phyloP scores from a whole-genome alignment of 2,888 invertebrate genomes.

The Oscheius sp. region DNA sequence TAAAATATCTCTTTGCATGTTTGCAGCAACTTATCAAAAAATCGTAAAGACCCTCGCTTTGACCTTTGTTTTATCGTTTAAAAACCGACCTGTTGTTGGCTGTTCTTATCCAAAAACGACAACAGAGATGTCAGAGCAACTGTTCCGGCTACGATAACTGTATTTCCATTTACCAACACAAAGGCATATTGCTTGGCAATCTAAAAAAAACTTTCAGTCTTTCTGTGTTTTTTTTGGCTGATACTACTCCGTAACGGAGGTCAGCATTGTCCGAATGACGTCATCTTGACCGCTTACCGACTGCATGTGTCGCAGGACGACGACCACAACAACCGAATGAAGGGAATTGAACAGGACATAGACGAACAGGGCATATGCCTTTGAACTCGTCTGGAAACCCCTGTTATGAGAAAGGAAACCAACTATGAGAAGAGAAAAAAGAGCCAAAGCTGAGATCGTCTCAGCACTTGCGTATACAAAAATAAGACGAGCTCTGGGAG shows the following conservation, averaged over 20 bases:
- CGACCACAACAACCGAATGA: conserved; percentile 44
- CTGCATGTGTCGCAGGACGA: conserved; percentile 37
- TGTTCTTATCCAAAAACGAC: conserved; percentile 38
- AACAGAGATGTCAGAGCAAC: conserved; percentile 37
- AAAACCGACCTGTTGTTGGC: conserved; percentile 38
- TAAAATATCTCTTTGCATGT: conserved; percentile 5
- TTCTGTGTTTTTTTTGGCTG: too few species aligned
- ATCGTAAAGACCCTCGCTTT: not conserved
- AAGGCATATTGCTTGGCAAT: conserved; percentile 40
- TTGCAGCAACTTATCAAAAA: not conserved
- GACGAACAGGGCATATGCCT: conserved; percentile 28
- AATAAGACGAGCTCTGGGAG: not conserved
- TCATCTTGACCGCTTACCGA: conserved; percentile 27
- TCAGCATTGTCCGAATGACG: not conserved
- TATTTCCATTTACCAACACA: conserved; percentile 48
- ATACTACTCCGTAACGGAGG: too few species aligned
- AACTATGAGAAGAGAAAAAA: conserved; percentile 33
- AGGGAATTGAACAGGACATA: conserved; percentile 43
- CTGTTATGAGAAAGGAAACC: not conserved
- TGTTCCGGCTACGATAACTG: conserved; percentile 40
- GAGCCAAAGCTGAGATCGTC: conserved; percentile 15
- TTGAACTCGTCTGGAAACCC: conserved; percentile 35
- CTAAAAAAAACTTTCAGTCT: conserved; percentile 37
- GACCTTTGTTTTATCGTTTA: too few species aligned
- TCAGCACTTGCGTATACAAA: conserved; percentile 5